Conservation (phyloP, 1,140 invertebrate species). For the Coptotermes formosanus region DNA sequence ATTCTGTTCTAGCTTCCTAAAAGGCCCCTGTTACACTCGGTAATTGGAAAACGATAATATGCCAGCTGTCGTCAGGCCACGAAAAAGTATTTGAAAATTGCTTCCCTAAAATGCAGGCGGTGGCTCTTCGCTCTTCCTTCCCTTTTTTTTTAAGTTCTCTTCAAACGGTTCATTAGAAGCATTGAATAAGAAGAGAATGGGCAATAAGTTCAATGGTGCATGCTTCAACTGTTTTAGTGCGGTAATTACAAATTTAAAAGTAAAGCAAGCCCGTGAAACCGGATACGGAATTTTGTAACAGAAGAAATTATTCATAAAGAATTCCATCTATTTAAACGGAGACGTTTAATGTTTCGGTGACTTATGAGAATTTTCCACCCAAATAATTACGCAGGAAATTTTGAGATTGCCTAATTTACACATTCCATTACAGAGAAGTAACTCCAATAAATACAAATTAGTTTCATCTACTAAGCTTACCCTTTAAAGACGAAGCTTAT, state of each 20-base stretch:
- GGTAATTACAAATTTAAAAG: background rate
- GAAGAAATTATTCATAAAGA: too few species aligned
- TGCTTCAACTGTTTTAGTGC: background rate
- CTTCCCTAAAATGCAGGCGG: background rate
- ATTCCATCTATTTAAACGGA: too few species aligned
- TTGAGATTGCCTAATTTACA: too few species aligned
- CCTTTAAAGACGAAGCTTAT: too few species aligned
- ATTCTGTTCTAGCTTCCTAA: background rate
- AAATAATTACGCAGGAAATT: too few species aligned
- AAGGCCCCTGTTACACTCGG: background rate
- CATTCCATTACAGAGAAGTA: too few species aligned
- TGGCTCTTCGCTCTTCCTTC: too few species aligned
- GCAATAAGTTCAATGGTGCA: background rate
- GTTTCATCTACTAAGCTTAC: too few species aligned
- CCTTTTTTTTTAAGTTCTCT: background rate
- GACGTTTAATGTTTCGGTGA: too few species aligned
- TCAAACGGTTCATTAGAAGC: background rate
- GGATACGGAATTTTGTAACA: too few species aligned
- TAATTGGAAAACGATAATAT: conserved; percentile 6
- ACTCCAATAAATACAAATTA: too few species aligned
- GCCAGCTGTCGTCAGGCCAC: background rate
- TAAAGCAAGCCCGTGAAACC: background rate
- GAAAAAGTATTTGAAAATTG: background rate
- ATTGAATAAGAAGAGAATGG: background rate
- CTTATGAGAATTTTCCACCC: too few species aligned